phyloP scores from a whole-genome alignment of 92 coral and sea anemone species.

The Anthopleura xanthogrammica region DNA sequence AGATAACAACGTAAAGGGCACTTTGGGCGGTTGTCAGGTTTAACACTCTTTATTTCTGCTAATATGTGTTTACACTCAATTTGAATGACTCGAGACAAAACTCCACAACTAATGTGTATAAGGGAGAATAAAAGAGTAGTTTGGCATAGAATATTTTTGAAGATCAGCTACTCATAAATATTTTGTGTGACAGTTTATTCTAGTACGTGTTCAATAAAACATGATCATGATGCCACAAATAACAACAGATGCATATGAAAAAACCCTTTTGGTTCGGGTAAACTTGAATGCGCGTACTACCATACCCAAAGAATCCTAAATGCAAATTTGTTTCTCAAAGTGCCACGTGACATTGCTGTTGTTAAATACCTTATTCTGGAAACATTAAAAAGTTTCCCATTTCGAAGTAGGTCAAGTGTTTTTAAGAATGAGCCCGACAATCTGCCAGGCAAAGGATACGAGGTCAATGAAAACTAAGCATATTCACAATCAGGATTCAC shows the following conservation, averaged over 20 bases:
- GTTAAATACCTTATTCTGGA: background rate
- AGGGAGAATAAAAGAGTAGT: background rate
- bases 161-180: conserved; percentile 5
- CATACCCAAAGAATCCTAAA: background rate
- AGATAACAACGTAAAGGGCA: background rate
- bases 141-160: conserved; percentile 10
- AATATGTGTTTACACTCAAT: background rate
- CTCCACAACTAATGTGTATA: background rate
- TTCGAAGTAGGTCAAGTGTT: background rate
- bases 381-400: background rate
- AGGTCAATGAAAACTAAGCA: background rate
- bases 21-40: background rate
- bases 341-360: background rate
- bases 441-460: background rate
- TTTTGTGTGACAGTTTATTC: conserved; percentile 13
- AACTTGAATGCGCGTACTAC: background rate
- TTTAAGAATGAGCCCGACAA: background rate
- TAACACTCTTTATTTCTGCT: background rate
- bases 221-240: conserved; percentile 32
- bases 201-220: conserved; percentile 27
- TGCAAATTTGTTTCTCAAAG: background rate
- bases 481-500: too few species aligned
- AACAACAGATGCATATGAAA: conserved; percentile 20
- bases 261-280: background rate
- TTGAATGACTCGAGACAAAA: background rate